A percentile compares a stretch with the other conserved stretches of the same genome.
phyloP scores from a whole-genome alignment of 2,797 vertebrate species.

The Macroramphosus scolopax region DNA sequence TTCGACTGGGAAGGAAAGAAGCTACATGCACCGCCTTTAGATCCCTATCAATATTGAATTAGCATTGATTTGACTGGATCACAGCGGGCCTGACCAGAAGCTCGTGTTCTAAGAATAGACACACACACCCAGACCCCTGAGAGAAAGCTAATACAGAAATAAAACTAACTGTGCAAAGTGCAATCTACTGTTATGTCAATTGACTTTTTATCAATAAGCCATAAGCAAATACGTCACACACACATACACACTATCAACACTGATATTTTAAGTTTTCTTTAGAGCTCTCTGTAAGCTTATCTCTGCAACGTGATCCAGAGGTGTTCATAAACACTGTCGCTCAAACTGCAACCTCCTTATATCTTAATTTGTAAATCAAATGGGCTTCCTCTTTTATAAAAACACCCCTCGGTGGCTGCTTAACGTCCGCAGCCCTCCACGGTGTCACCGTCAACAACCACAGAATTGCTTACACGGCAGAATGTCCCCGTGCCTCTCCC shows the following conservation, averaged over 20 bases:
- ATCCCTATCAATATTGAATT: conserved; percentile 72
- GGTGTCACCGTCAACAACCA: conserved; percentile 37
- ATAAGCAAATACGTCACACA: too few species aligned
- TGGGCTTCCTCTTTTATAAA: conserved; percentile 44
- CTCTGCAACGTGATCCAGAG: background rate
- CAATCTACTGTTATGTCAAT: too few species aligned
- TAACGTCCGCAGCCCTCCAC: conserved; percentile 11
- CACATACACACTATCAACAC: too few species aligned
- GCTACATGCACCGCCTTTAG: conserved; percentile 45
- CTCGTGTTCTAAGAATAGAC: conserved; percentile 49
- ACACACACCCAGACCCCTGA: conserved; percentile 10
- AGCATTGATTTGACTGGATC: conserved; percentile 63
- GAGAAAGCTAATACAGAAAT: too few species aligned
- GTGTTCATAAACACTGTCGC: conserved; percentile 1
- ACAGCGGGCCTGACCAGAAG: conserved; percentile 28
- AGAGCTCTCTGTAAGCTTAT: too few species aligned
- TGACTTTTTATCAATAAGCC: too few species aligned
- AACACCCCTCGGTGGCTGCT: conserved; percentile 4
- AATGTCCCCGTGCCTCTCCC: conserved; percentile 21
- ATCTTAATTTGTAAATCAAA: conserved; percentile 26
- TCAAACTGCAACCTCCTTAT: conserved; percentile 14
- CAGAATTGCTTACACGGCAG: conserved; percentile 60
- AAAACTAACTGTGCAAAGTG: background rate
- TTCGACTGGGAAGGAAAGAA: conserved; percentile 20
- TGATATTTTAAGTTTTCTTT: too few species aligned